phyloP scores from a whole-genome alignment of 2,797 vertebrate genomes.

The Sebastiscus albofasciatus region DNA sequence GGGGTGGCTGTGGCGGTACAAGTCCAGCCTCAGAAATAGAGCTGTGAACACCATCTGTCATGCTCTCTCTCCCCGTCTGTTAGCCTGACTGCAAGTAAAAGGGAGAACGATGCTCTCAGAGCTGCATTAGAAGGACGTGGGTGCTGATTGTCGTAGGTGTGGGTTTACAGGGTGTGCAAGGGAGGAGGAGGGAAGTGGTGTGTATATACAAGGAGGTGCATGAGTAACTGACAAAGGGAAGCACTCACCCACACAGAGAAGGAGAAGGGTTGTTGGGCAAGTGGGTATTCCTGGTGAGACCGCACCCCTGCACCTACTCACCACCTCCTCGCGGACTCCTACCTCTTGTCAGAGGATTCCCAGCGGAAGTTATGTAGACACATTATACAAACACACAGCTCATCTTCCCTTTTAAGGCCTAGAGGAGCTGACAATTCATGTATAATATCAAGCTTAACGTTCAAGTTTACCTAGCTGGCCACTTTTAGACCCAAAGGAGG shows the following conservation, averaged over 20 bases:
- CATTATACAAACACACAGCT: slow-evolving; percentile 55
- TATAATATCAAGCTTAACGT: background rate
- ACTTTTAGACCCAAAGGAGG: slow-evolving; percentile 1
- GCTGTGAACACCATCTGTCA: slow-evolving; percentile 91
- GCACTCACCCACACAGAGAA: slow-evolving; percentile 82
- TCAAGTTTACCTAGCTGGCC: slow-evolving; percentile 5
- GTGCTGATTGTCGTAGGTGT: slow-evolving; percentile 85
- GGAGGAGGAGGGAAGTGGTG: slow-evolving; percentile 66
- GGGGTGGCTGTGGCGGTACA: slow-evolving; percentile 81
- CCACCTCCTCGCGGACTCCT: slow-evolving; percentile 74
- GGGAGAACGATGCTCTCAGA: slow-evolving; percentile 79
- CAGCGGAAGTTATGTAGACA: slow-evolving; percentile 67
- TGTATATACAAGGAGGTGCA: slow-evolving; percentile 74
- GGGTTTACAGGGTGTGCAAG: slow-evolving; percentile 77
- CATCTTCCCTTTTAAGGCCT: slow-evolving; percentile 36
- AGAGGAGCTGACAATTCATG: slow-evolving; percentile 19
- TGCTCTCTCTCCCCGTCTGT: slow-evolving; percentile 87
- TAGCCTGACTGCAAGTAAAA: slow-evolving; percentile 84
- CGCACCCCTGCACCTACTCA: slow-evolving; percentile 73
- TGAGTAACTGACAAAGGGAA: slow-evolving; percentile 87
- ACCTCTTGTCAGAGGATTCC: slow-evolving; percentile 81
- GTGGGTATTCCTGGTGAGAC: slow-evolving; percentile 83
- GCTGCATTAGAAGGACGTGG: slow-evolving; percentile 82
- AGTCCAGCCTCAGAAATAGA: slow-evolving; percentile 91
- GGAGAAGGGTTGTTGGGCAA: slow-evolving; percentile 81